Evolutionary conservation across 1,140 invertebrate species (phyloP).

Genomic region (Sipha flava): DNA sequence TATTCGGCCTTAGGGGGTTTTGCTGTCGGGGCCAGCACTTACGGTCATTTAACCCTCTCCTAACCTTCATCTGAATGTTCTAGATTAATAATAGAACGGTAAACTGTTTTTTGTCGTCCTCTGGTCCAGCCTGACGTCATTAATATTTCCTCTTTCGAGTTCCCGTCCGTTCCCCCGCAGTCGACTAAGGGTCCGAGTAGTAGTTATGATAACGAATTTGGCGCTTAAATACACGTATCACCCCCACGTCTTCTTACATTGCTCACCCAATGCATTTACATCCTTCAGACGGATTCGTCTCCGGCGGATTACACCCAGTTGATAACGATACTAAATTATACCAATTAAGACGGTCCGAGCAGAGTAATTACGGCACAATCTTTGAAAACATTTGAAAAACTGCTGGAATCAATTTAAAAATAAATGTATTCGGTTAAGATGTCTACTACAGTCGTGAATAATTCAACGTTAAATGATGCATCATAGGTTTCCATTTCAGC

Average conservation of each 20-base stretch:
- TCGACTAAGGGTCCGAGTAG: not conserved
- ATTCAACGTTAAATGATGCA: no score
- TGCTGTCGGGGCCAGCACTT: slow-evolving; percentile 28
- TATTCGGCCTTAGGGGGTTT: slow-evolving; percentile 24
- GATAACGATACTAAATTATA: slow-evolving; percentile 13
- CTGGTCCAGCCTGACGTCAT: slow-evolving; percentile 24
- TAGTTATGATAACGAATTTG: slow-evolving; percentile 26
- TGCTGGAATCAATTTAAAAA: no score
- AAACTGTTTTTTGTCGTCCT: slow-evolving; percentile 27
- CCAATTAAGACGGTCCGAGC: slow-evolving; percentile 13
- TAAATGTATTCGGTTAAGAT: no score
- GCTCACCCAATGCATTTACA: not conserved
- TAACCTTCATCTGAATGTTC: slow-evolving; percentile 26
- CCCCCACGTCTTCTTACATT: not conserved
- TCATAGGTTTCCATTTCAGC: no score
- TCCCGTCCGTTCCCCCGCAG: not conserved
- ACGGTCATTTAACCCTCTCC: slow-evolving; percentile 31
- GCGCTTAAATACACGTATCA: slow-evolving; percentile 12
- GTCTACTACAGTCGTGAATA: no score
- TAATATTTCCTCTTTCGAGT: slow-evolving; percentile 22
- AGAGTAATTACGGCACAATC: not conserved
- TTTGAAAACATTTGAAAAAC: not conserved
- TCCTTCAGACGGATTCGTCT: slow-evolving; percentile 6
- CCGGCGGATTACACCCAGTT: not conserved
- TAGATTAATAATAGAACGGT: slow-evolving; percentile 32